These are phyloP conservation scores for Cantharis rufa DNA, from an alignment of 2,888 invertebrate species.

Conservation along the genomic window DNA sequence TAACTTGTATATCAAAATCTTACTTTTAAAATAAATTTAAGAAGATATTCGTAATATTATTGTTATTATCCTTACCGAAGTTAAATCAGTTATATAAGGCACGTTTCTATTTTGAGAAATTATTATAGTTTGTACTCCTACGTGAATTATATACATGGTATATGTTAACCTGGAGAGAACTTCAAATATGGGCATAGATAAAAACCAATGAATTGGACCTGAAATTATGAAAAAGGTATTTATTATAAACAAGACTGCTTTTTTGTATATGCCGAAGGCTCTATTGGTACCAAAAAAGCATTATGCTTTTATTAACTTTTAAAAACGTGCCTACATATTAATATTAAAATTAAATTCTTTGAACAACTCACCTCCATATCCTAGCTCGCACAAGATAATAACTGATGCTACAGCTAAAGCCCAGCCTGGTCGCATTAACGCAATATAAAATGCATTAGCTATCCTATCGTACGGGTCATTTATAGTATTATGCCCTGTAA, in stretches of 20 bases:
- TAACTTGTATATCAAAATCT: too few relatives aligned
- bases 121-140: constrained; percentile 45
- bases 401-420: constrained; percentile 57
- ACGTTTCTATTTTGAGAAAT: constrained; percentile 31
- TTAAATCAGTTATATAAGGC: not conserved
- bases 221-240: constrained; percentile 20
- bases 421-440: constrained; percentile 57
- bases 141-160: constrained; percentile 58
- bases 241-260: too few relatives aligned
- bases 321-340: constrained; percentile 55
- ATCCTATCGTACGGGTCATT: constrained; percentile 8
- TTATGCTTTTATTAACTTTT: too few relatives aligned
- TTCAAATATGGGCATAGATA: constrained; percentile 57
- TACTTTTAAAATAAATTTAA: too few relatives aligned
- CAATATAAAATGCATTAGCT: constrained; percentile 44
- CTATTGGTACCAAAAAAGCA: too few relatives aligned
- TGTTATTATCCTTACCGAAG: not conserved
- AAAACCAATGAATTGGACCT: constrained; percentile 60
- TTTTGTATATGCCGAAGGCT: too few relatives aligned
- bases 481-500: not conserved
- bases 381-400: constrained; percentile 56
- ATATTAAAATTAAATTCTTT: too few relatives aligned
- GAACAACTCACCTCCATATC: constrained; percentile 55
- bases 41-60: too few relatives aligned
- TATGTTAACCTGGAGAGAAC: constrained; percentile 58